Base-by-base conservation (phyloP, 2,797 vertebrate genomes). In the Chiroxiphia lanceolata region DNA sequence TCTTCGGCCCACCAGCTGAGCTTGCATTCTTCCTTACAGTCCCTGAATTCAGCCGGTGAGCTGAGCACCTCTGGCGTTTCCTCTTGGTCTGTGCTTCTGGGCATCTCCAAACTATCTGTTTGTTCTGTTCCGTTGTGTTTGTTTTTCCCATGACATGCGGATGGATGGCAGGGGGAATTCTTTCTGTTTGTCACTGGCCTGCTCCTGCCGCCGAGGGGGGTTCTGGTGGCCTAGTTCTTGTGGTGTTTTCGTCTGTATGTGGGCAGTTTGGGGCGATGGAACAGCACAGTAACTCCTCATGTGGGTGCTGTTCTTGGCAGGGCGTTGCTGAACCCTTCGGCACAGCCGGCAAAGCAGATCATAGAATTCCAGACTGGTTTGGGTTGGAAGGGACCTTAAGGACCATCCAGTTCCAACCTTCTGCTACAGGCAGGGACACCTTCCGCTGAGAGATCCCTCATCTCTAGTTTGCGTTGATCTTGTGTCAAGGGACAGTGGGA, bases 1-100 rank as follows among this genome's bases (percentile, higher is more conserved):
- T 97, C 97, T 97, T 98, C 98, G 90, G 95, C 98, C 97, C 98
- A 98, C 94, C 98, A 98, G 97, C 97, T 98, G 97, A 98, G 97
- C 95, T 97, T 98, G 96, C 98, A 98, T 92, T 98, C 98, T 42
- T 98, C 98, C 72, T 97, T 98, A 65, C 98, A 98, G 96, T 98
- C 97, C 96, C 97, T 98, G 96, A 98, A 98, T 97, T 96, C 96
- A 97, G 97, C 97, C 31, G 98, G 98, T 98, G 98, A 98, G 97
- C 98, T 42, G 51, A 96, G 94, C 89, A 76, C 93, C 82, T 97
- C 94, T 95, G 96, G 95, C 85, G 29, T 94, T 95, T 95, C 93
- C 93, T 92, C 96, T 95, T 78, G 71, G 72, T 97, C 97, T 97
- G 97, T 97, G 97, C 97, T 98, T 91, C 88, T 89, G 84, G 96